phyloP scores from a whole-genome alignment of 1,140 invertebrate genomes.

The Pseudachorutes palmiensis region DNA sequence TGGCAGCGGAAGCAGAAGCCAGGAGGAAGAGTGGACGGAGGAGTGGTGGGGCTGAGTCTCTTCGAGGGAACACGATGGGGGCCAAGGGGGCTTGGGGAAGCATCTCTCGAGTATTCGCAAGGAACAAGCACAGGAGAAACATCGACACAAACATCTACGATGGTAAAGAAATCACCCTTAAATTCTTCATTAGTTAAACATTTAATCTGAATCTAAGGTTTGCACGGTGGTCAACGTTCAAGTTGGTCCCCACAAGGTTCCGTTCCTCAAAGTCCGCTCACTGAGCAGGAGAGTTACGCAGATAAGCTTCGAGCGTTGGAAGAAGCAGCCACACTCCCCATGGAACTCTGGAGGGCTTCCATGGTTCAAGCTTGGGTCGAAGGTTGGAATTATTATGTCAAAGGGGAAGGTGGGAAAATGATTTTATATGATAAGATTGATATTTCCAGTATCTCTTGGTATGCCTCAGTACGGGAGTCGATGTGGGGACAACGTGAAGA shows the following conservation, averaged over 20 bases:
- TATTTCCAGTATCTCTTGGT: slow-evolving; percentile 77
- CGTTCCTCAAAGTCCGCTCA: slow-evolving; percentile 62
- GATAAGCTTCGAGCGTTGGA: slow-evolving; percentile 70
- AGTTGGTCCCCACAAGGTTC: slow-evolving; percentile 40
- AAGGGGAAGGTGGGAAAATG: too few species aligned
- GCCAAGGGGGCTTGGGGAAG: slow-evolving; percentile 58
- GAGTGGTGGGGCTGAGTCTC: slow-evolving; percentile 20
- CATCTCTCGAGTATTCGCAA: slow-evolving; percentile 74
- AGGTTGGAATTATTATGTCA: too few species aligned
- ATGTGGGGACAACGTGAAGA: slow-evolving; percentile 87
- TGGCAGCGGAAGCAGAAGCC: slow-evolving; percentile 50
- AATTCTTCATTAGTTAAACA: too few species aligned
- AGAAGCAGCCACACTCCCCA: slow-evolving; percentile 76
- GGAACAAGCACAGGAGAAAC: slow-evolving; percentile 67
- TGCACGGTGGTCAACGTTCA: slow-evolving; percentile 29
- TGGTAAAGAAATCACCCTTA: too few species aligned
- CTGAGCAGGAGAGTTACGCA: slow-evolving; percentile 66
- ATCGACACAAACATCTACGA: slow-evolving; percentile 42
- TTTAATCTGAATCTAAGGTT: too few species aligned
- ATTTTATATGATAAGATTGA: too few species aligned
- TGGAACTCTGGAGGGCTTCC: slow-evolving; percentile 82
- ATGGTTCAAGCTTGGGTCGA: slow-evolving; percentile 90
- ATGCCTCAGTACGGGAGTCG: slow-evolving; percentile 86
- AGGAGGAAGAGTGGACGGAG: slow-evolving; percentile 36
- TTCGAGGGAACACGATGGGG: slow-evolving; percentile 37